Evolutionary conservation across 2,797 vertebrate species (phyloP), one percentile per base, ranked within the genome.

Genomic region (Atherinosoma microstoma): DNA sequence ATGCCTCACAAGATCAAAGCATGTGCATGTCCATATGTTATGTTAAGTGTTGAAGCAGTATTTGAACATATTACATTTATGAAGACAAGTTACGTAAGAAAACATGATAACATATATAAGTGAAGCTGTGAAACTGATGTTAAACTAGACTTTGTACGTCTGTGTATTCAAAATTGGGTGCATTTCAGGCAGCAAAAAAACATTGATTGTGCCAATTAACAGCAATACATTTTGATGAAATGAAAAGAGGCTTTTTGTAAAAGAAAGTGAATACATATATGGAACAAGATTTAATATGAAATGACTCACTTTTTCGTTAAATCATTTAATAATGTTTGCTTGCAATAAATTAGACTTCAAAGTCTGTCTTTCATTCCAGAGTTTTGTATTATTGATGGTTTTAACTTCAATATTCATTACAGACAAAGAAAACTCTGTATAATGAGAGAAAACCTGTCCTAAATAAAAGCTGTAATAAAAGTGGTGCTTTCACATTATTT

Each of bases 1-100:
- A 32, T 60, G 36, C 67, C 66, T 72, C 53, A 67, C 49, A 67
- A 29, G 53, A 60, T 45, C 61, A 47, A 38, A 29, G 24, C 16
- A 0, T 49, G 40, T 49, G 13, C 45, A 40, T 40, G 13, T 13
- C 38, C 13, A 15, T 40, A 3, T 38, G 34, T 35, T 38, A 36
- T 16, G 35, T 12, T 3, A 40, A 40, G 38, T 40, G 38, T 45
- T 4, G 4, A 36, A 36, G 35, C 20, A 22, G 4, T 6, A 11
- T 38, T 15, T 38, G 1, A 59, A 36, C 20, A 36, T 13, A 22
- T 10, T 36, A 13, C 9, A 36, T 11, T 13, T 45, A 18, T 45
- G 42, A 45, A 45, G 42, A 20, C 18, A 45, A 20, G 42, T 45
- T 45, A n/a, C 7, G 7, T 18, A n/a, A 47, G 45, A 22, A 24